Evolutionary conservation across 1,140 invertebrate species (phyloP).

Genomic region (Asobara japonica): DNA sequence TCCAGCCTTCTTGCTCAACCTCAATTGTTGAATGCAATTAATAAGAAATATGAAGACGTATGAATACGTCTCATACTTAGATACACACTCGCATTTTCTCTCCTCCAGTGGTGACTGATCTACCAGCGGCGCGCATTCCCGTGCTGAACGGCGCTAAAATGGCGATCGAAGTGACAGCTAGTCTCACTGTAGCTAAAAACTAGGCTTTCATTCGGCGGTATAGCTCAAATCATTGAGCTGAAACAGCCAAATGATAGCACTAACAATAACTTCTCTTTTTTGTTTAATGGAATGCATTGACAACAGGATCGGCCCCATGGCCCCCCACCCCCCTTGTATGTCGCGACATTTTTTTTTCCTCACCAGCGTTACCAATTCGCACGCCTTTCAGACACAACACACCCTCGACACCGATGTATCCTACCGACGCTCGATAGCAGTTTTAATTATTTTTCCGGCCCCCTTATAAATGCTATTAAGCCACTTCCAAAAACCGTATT

Average conservation of each 20-base stretch:
- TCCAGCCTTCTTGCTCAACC: background rate
- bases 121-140: constrained; percentile 58
- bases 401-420: constrained; percentile 35
- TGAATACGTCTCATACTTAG: constrained; percentile 35
- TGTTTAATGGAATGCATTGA: background rate
- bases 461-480: constrained; percentile 16
- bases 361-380: constrained; percentile 28
- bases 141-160: constrained; percentile 59
- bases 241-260: background rate
- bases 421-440: constrained; percentile 41
- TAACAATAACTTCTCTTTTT: background rate
- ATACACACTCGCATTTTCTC: constrained; percentile 40
- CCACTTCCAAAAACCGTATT: constrained; percentile 26
- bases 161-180: constrained; percentile 65
- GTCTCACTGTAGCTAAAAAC: constrained; percentile 34
- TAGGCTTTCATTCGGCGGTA: background rate
- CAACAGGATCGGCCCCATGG: background rate
- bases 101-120: constrained; percentile 45
- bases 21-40: background rate
- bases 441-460: constrained; percentile 32
- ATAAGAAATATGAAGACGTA: constrained; percentile 3
- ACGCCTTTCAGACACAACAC: constrained; percentile 36
- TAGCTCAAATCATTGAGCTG: background rate
- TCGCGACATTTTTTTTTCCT: background rate
- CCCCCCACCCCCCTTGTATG: background rate